phyloP scores from a whole-genome alignment of 2,113 vertebrate species.

The Ictalurus furcatus region DNA sequence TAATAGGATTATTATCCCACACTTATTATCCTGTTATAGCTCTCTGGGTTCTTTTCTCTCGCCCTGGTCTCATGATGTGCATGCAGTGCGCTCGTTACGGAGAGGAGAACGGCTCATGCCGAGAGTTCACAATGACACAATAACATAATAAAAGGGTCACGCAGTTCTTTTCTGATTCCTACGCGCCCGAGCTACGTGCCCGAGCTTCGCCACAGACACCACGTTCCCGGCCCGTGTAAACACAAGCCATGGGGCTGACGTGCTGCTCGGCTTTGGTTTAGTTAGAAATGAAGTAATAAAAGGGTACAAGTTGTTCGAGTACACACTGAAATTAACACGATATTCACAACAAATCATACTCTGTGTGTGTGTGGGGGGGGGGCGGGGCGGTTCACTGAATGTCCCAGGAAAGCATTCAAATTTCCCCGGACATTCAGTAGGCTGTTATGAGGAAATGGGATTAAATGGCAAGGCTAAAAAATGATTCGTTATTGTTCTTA shows the following conservation, averaged over 20 bases:
- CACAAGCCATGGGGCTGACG: not conserved
- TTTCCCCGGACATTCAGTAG: not conserved
- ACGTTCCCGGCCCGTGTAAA: slow-evolving; percentile 13
- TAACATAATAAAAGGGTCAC: slow-evolving; percentile 20
- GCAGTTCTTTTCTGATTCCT: not conserved
- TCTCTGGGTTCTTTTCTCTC: not conserved
- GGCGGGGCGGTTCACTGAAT: not conserved
- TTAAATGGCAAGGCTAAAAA: not conserved
- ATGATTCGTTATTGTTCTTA: not conserved
- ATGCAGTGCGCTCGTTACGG: slow-evolving; percentile 24
- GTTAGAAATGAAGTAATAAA: not conserved
- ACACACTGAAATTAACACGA: slow-evolving; percentile 9
- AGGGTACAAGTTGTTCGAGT: slow-evolving; percentile 11
- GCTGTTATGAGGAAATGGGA: not conserved
- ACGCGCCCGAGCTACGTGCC: not conserved
- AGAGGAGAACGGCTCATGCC: slow-evolving; percentile 5
- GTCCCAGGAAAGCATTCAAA: not conserved
- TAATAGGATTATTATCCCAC: not conserved
- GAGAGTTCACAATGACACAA: slow-evolving; percentile 15
- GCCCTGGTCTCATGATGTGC: slow-evolving; percentile 30
- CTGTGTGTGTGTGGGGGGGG: not conserved
- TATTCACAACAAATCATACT: not conserved
- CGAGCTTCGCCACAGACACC: not conserved
- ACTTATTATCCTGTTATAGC: slow-evolving; percentile 21
- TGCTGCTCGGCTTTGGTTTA: not conserved